phyloP scores from a whole-genome alignment of 2,113 vertebrate species.

The Haplochromis vanheusdeni region DNA sequence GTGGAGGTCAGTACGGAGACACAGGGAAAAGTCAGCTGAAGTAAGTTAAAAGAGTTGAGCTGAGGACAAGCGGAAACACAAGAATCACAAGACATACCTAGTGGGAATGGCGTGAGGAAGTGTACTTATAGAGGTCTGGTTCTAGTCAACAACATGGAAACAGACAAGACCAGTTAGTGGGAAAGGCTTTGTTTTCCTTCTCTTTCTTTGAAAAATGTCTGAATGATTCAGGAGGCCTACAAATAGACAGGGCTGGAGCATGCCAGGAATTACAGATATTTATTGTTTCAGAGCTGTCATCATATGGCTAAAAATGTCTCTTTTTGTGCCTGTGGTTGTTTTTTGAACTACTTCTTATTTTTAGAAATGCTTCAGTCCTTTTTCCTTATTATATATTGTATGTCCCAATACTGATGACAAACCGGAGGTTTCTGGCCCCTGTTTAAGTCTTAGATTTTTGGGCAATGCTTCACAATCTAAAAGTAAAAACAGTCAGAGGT shows the following conservation, averaged over 20 bases:
- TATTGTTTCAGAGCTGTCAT: conserved; percentile 25
- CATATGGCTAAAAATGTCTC: neutral
- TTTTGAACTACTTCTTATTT: conserved; percentile 9
- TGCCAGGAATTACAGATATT: conserved; percentile 12
- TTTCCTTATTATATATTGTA: neutral
- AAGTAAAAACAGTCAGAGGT: neutral
- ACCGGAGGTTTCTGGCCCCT: neutral
- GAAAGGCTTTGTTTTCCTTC: neutral
- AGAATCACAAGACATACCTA: neutral
- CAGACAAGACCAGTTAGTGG: neutral
- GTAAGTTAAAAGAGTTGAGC: neutral
- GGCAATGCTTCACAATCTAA: neutral
- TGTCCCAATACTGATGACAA: neutral
- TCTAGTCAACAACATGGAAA: neutral
- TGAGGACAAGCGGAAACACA: neutral
- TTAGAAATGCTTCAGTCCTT: neutral
- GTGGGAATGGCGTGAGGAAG: neutral
- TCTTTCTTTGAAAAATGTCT: neutral
- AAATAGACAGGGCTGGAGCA: neutral
- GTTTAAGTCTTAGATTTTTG: neutral
- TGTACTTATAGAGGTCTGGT: neutral
- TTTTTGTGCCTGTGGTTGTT: neutral
- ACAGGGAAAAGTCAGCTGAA: neutral
- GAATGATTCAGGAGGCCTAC: neutral
- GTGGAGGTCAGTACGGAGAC: neutral